phyloP scores from a whole-genome alignment of 2,113 vertebrate genomes.

The Hippoglossus stenolepis region DNA sequence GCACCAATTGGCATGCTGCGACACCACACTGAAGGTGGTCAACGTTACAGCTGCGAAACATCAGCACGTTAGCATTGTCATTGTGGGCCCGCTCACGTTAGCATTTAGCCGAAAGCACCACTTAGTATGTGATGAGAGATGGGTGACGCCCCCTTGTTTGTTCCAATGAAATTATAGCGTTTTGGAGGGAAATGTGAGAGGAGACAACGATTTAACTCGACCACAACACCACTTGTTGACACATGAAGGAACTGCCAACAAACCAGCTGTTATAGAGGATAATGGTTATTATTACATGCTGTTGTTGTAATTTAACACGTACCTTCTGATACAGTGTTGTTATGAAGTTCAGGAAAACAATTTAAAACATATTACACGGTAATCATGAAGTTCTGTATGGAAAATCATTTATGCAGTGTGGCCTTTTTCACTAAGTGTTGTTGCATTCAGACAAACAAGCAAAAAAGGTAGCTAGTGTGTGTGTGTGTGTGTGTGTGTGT shows the following conservation, averaged over 20 bases:
- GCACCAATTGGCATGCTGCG: neutral
- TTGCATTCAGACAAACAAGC: neutral
- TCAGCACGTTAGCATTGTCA: neutral
- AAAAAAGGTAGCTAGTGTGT: constrained; percentile 5
- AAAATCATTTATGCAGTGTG: neutral
- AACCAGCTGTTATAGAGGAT: constrained; percentile 10
- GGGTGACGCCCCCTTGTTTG: constrained; percentile 15
- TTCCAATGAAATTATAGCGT: constrained; percentile 9
- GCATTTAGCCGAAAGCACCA: neutral
- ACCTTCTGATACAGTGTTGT: constrained; percentile 26
- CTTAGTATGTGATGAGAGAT: neutral
- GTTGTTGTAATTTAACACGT: constrained; percentile 27
- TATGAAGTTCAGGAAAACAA: neutral
- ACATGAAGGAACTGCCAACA: constrained; percentile 11
- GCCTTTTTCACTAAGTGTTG: constrained; percentile 4
- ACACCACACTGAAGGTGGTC: neutral
- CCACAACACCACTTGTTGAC: constrained; percentile 29
- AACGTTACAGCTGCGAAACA: neutral
- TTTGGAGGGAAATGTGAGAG: constrained; percentile 10
- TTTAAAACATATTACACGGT: neutral
- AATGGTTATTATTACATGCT: constrained; percentile 35
- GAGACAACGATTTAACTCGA: constrained; percentile 1
- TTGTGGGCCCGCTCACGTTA: neutral
- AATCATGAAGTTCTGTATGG: no score
- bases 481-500: constrained; percentile 6